A percentile compares a stretch with the other conserved stretches of the same genome.
Evolutionary conservation across 2,113 vertebrate genomes (phyloP).

Genomic region (Grammomys surdaster): DNA sequence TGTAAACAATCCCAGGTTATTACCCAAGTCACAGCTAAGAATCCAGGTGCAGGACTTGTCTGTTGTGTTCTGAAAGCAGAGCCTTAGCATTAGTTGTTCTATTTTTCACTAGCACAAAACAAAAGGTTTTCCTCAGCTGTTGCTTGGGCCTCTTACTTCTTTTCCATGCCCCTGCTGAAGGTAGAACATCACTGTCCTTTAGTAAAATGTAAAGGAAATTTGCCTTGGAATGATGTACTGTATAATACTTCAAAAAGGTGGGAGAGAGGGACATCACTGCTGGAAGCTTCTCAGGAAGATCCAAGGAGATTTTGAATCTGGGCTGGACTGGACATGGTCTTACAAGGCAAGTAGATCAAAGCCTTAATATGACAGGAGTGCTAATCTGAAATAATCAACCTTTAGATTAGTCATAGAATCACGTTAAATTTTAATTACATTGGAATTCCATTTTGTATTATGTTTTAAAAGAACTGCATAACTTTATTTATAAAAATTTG

Average conservation of each 20-base stretch:
- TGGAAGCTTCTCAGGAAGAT: background rate
- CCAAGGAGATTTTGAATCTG: background rate
- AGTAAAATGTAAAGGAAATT: background rate
- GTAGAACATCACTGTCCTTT: background rate
- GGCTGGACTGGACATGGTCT: background rate
- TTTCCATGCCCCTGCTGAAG: background rate
- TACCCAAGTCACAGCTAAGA: background rate
- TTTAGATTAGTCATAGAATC: background rate
- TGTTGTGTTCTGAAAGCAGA: background rate
- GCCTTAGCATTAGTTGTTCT: background rate
- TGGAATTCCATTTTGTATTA: slow-evolving; percentile 29
- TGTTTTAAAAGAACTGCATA: background rate
- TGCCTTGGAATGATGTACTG: background rate
- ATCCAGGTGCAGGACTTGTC: background rate
- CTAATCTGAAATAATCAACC: slow-evolving; percentile 55
- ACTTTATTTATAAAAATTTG: slow-evolving; percentile 10
- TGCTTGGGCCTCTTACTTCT: background rate
- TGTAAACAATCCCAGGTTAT: background rate
- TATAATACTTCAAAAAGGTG: background rate
- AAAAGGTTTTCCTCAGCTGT: background rate
- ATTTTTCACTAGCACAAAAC: background rate
- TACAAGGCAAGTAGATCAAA: slow-evolving; percentile 11
- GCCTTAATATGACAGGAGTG: background rate
- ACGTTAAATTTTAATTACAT: slow-evolving; percentile 57
- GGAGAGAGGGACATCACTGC: background rate